A percentile compares a stretch with the other conserved stretches of the same genome.
Evolutionary conservation across 2,113 vertebrate genomes (phyloP).

Genomic region (Uria aalge): DNA sequence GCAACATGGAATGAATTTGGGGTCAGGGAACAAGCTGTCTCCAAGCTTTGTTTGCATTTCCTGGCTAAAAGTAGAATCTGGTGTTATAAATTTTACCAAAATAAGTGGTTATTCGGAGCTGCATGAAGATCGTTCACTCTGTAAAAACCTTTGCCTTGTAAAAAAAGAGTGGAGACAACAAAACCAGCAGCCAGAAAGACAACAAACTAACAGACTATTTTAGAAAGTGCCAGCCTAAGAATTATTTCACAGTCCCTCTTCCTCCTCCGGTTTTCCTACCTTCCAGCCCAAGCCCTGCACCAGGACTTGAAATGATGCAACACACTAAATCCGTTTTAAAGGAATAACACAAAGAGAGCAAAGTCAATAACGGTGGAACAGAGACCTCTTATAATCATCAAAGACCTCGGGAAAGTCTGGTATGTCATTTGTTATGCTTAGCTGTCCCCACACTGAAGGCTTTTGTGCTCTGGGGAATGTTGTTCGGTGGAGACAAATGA

Average conservation of each 20-base stretch:
- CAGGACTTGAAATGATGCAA: conserved; percentile 30
- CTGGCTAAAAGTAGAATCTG: conserved; percentile 76
- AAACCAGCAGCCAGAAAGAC: conserved; percentile 42
- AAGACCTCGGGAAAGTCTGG: conserved; percentile 12
- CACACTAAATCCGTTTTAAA: conserved; percentile 46
- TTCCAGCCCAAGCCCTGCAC: neutral
- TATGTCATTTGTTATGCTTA: conserved; percentile 54
- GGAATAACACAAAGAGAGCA: conserved; percentile 27
- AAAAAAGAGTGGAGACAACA: conserved; percentile 33
- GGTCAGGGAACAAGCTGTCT: conserved; percentile 80
- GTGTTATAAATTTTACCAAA: conserved; percentile 74
- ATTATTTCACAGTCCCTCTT: conserved; percentile 29
- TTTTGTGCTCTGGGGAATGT: conserved; percentile 56
- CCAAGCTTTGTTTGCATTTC: conserved; percentile 79
- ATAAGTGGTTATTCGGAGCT: conserved; percentile 69
- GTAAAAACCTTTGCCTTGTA: conserved; percentile 38
- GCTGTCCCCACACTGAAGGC: conserved; percentile 44
- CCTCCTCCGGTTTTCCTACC: neutral
- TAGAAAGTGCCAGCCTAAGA: conserved; percentile 29
- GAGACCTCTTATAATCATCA: conserved; percentile 37
- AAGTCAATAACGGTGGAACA: conserved; percentile 32
- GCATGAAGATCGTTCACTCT: conserved; percentile 36
- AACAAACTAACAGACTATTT: neutral
- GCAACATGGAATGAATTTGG: conserved; percentile 85
- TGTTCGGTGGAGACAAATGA: conserved; percentile 53